Evolutionary conservation across 2,113 vertebrate genomes (phyloP), one percentile per base, ranked within the genome.

Genomic region (Hippoglossus stenolepis): DNA sequence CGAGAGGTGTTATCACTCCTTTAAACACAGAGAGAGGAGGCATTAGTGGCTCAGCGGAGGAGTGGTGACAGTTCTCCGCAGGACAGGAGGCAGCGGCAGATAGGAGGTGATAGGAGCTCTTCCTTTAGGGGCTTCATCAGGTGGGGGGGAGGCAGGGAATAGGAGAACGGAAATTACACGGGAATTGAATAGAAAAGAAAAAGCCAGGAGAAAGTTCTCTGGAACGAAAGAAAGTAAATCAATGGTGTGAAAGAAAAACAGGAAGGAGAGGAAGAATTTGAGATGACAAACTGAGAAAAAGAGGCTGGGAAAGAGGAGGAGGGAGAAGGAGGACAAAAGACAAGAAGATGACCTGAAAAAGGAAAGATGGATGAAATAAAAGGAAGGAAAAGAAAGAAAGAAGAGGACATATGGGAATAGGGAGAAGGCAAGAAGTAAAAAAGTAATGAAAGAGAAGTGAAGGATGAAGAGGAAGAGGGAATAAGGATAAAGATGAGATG

Each of bases 61-160:
- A 73, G 90, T 77, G 91, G 60, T 91, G 90, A 93, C 91, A 91
- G 86, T 47, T 90, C 72, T 87, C 80, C 58, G 17, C 85, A 74
- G 83, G 91, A 90, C 84, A 83, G 83, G 88, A 89, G 62, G 74
- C 73, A 21, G 68, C 28, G 66, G 71, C 45, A 87, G 83, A 87
- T 79, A 85, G 72, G 74, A 85, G 63, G 67, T 63, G 82, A 88
- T 64, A 23, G 77, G 49, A 83, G 65, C 72, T 23, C 79, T 83
- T 90, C 80, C 89, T 90, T 26, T 21, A 75, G 38, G 72, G 79
- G 3, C 75, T 70, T 85, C 62, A 65, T 80, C 45, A 40, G 79
- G 73, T 78, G 28, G 57, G 40, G 24, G 18, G 57, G 40, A 21
- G 15, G 35, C 17, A 43, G 73, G 24, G 24, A 54, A 40, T 40